phyloP scores from a whole-genome alignment of 2,797 vertebrate species.

The Knipowitschia caucasica region DNA sequence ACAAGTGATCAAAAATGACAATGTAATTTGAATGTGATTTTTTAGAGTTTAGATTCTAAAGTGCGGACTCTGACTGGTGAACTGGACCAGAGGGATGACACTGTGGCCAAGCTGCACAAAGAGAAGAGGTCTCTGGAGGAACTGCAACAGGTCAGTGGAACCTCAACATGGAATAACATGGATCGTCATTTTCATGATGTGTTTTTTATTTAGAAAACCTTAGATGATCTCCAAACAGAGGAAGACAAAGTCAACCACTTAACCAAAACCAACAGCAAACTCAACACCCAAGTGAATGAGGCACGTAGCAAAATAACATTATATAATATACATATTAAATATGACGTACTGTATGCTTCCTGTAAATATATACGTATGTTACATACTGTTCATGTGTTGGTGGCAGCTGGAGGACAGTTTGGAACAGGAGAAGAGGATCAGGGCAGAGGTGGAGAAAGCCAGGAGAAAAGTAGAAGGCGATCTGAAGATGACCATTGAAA shows the following conservation, averaged over 20 bases:
- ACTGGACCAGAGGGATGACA: slow-evolving; percentile 70
- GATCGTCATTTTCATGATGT: background rate
- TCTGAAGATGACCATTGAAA: slow-evolving; percentile 71
- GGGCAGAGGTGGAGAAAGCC: slow-evolving; percentile 71
- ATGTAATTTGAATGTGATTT: too few species aligned
- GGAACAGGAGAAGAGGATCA: slow-evolving; percentile 78
- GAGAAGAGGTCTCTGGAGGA: slow-evolving; percentile 75
- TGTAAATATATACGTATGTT: too few species aligned
- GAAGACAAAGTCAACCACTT: slow-evolving; percentile 76
- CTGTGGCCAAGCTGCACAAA: slow-evolving; percentile 71
- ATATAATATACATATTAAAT: background rate
- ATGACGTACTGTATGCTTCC: too few species aligned
- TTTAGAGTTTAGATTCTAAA: slow-evolving; percentile 70
- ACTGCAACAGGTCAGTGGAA: slow-evolving; percentile 68
- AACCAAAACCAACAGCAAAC: slow-evolving; percentile 72
- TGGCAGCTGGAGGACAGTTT: slow-evolving; percentile 68
- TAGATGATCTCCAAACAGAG: slow-evolving; percentile 74
- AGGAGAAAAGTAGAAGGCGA: slow-evolving; percentile 70
- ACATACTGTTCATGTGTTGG: slow-evolving; percentile 24
- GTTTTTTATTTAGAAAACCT: slow-evolving; percentile 64
- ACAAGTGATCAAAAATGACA: background rate
- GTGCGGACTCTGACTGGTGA: slow-evolving; percentile 69
- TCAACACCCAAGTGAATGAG: slow-evolving; percentile 61
- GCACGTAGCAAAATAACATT: slow-evolving; percentile 15
- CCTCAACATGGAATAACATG: background rate